Evolutionary conservation across 2,797 vertebrate genomes (phyloP), one percentile per base, ranked within the genome.

Genomic region (Iguana delicatissima): DNA sequence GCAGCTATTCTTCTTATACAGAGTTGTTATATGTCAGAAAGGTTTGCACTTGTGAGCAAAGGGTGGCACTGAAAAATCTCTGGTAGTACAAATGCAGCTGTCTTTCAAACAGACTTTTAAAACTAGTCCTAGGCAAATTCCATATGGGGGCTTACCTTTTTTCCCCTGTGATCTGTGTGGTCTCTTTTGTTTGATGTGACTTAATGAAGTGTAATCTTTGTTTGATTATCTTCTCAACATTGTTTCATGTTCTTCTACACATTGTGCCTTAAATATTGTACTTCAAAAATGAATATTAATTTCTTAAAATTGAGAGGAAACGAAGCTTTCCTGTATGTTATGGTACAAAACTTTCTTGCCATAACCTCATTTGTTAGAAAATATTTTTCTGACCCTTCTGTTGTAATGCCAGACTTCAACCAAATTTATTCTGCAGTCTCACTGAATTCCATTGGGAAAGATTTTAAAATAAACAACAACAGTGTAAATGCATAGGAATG

Each of bases 181-280:
- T 85, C 84, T 52, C 84, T 85, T 84, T 69, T 55, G 84, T 85
- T 55, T 73, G 29, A 85, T 85, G 84, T 73, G 84, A 72, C 67
- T 85, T 52, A 52, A 9, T 46, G 42, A 20, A n/a, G 84, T 46
- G 52, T 85, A 72, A 85, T 85, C 32, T 73, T 46, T 32, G 13
- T 55, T 85, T 85, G 46, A 9, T 85, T 50, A 8, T 55, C 29
- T 32, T 24, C 5, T 50, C 32, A 73, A 73, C 10, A 85, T 73
- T 52, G 18, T 85, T 85, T 85, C 46, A 50, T n/a, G 72, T 85
- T 42, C 26, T 72, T 52, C 72, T 46, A 46, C 16, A 64, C 64
- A 46, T 13, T 50, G 12, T 18, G 32, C 22, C 59, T 83, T 38
- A 83, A 83, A 62, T 59, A 6, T 62, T 62, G 29, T 52, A 52